phyloP scores from a whole-genome alignment of 2,888 invertebrate species.

The Tenthredo notha region DNA sequence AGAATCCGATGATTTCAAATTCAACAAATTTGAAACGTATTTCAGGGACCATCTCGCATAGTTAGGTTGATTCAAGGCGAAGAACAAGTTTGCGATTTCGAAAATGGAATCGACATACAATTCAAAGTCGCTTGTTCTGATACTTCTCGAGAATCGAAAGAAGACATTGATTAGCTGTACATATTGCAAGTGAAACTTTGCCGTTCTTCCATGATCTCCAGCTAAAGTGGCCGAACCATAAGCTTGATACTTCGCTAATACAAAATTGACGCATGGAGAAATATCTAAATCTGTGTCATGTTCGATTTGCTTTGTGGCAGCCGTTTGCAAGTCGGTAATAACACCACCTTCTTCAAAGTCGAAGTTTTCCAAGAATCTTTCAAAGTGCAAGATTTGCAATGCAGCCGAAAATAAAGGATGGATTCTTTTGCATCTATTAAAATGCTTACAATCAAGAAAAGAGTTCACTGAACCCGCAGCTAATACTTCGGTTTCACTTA shows the following conservation, averaged over 20 bases:
- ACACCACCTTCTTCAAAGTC: constrained; percentile 13
- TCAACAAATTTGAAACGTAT: constrained; percentile 26
- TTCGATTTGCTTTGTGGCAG: constrained; percentile 10
- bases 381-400: constrained; percentile 16
- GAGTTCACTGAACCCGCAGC: constrained; percentile 22
- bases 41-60: constrained; percentile 29
- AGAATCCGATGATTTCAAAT: not conserved
- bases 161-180: constrained; percentile 56
- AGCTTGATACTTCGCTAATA: not conserved
- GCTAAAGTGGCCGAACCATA: not conserved
- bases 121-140: constrained; percentile 65
- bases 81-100: constrained; percentile 64
- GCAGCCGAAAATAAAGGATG: constrained; percentile 9
- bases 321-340: constrained; percentile 17
- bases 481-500: constrained; percentile 12
- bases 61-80: constrained; percentile 60
- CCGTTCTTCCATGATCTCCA: constrained; percentile 7
- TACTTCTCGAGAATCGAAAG: constrained; percentile 58
- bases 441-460: constrained; percentile 30
- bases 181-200: constrained; percentile 58
- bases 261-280: constrained; percentile 10
- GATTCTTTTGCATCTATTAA: constrained; percentile 36
- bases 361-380: constrained; percentile 10
- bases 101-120: constrained; percentile 62
- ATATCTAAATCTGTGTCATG: constrained; percentile 25